phyloP scores from a whole-genome alignment of 2,888 invertebrate genomes.

The Xestia ashworthii region DNA sequence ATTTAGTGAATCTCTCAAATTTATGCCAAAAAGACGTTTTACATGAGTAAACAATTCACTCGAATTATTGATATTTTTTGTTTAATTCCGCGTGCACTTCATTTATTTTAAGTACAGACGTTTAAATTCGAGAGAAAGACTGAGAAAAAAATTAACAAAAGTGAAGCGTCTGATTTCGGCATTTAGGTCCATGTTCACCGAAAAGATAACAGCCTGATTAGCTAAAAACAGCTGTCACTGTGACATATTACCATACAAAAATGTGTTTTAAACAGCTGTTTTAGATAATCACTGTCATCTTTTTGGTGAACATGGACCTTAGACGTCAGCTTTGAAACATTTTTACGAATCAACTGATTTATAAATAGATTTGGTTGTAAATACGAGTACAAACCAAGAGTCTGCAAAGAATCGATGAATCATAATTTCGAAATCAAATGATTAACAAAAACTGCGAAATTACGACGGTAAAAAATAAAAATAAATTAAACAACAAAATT shows the following conservation, averaged over 20 bases:
- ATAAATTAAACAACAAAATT: too few relatives aligned
- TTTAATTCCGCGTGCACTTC: neutral
- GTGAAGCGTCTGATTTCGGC: neutral
- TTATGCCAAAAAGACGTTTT: too few relatives aligned
- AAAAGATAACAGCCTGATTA: too few relatives aligned
- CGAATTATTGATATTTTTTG: neutral
- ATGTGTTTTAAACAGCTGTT: too few relatives aligned
- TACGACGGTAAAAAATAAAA: neutral
- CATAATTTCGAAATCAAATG: constrained; percentile 35
- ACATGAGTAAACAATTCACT: neutral
- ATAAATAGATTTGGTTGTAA: neutral
- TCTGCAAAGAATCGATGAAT: constrained; percentile 15
- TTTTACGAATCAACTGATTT: neutral
- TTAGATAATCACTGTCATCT: too few relatives aligned
- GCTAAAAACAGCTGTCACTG: too few relatives aligned
- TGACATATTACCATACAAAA: too few relatives aligned
- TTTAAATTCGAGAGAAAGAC: neutral
- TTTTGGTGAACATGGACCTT: too few relatives aligned
- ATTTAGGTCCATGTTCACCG: too few relatives aligned
- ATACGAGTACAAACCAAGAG: neutral
- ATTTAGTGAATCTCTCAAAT: neutral
- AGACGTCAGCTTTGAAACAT: neutral
- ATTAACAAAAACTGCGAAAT: constrained; percentile 3
- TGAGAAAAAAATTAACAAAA: neutral
- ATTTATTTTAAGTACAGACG: neutral